These are phyloP conservation scores for Phalacrocorax carbo DNA, from an alignment of 2,113 vertebrate genomes.

Conservation along the genomic window DNA sequence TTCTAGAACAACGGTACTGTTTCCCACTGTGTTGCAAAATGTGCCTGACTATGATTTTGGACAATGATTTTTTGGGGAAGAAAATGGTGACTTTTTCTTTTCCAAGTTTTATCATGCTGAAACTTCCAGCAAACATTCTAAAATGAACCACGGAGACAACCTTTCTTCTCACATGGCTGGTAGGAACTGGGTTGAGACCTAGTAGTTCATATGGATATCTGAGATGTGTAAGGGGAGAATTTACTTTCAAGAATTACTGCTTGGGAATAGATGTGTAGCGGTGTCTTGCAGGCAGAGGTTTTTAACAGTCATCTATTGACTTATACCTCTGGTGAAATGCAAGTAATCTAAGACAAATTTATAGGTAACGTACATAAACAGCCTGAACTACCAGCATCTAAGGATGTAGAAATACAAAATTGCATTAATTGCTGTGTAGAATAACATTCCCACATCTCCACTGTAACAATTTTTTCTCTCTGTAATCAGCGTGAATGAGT, in stretches of 20 bases:
- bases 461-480: neutral
- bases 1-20: neutral
- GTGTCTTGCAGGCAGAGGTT: neutral
- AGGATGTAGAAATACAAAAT: neutral
- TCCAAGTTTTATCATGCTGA: neutral
- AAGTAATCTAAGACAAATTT: neutral
- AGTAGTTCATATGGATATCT: neutral
- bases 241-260: neutral
- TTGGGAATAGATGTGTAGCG: neutral
- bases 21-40: slow-evolving; percentile 22
- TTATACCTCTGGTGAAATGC: neutral
- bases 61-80: neutral
- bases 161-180: neutral
- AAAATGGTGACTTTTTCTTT: neutral
- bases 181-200: neutral
- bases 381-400: neutral
- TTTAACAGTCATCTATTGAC: neutral
- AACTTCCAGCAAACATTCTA: neutral
- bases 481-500: neutral
- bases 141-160: neutral
- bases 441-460: neutral
- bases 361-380: neutral
- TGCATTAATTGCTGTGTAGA: neutral
- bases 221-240: neutral
- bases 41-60: neutral